A percentile compares a stretch with the other conserved stretches of the same genome.
These are phyloP conservation scores for Microctenopoma lineatum DNA, from an alignment of 2,797 vertebrate species.

Conservation along the genomic window DNA sequence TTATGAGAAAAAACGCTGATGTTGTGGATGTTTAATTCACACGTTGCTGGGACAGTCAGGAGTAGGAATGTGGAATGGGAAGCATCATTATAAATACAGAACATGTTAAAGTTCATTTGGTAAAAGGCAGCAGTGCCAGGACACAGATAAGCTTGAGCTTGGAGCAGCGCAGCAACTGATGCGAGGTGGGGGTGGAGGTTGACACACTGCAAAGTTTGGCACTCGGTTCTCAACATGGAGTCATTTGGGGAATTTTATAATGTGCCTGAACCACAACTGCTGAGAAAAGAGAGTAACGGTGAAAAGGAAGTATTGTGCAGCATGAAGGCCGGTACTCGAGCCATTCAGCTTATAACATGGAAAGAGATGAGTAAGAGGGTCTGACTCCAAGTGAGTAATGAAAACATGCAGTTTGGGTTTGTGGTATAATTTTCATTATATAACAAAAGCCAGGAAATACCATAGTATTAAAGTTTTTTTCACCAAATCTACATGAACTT, in stretches of 20 bases:
- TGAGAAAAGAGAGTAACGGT: constrained; percentile 40
- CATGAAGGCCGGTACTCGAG: constrained; percentile 7
- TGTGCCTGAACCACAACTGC: constrained; percentile 46
- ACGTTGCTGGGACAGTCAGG: constrained; percentile 32
- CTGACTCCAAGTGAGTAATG: constrained; percentile 28
- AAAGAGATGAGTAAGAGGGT: constrained; percentile 35
- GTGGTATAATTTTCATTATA: constrained; percentile 15
- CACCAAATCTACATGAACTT: neutral
- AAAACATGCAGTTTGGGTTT: constrained; percentile 40
- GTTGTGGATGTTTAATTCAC: constrained; percentile 22
- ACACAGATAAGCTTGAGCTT: constrained; percentile 9
- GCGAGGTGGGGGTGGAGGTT: constrained; percentile 23
- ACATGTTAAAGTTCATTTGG: constrained; percentile 10
- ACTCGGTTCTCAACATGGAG: constrained; percentile 36
- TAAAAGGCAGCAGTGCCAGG: neutral
- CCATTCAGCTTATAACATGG: constrained; percentile 14
- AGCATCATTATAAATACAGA: constrained; percentile 23
- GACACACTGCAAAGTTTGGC: constrained; percentile 60
- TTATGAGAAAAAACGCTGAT: constrained; percentile 55
- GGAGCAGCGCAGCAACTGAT: constrained; percentile 40
- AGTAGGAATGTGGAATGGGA: neutral
- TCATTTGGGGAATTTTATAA: constrained; percentile 36
- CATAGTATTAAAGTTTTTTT: neutral
- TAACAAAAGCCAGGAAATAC: neutral
- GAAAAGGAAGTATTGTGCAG: constrained; percentile 23